Percentiles rank a stretch among this genome's conserved stretches.
phyloP scores from a whole-genome alignment of 2,888 invertebrate genomes.

The Branchipolynoe longqiensis region DNA sequence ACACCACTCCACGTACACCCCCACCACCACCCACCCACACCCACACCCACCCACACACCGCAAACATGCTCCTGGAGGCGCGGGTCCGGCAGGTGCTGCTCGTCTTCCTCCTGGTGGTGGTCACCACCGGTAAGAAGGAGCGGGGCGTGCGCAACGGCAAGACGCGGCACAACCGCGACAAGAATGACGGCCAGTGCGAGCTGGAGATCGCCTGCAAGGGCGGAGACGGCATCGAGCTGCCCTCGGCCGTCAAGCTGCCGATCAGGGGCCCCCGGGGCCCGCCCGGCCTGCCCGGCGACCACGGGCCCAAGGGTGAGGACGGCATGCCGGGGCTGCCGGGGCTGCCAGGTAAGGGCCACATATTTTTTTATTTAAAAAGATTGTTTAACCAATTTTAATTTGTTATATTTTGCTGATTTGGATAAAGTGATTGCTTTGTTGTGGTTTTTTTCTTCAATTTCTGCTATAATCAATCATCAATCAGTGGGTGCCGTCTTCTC shows the following conservation, averaged over 20 bases:
- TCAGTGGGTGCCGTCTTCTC: no score
- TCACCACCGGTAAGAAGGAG: slow-evolving; percentile 43
- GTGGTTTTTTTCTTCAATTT: background rate
- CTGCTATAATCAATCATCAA: no score
- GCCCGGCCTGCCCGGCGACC: slow-evolving; percentile 73
- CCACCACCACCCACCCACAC: no score
- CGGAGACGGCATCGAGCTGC: slow-evolving; percentile 24
- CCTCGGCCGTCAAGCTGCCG: slow-evolving; percentile 73
- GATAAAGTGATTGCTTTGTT: no score
- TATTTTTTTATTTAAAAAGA: no score
- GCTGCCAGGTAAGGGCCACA: slow-evolving; percentile 67
- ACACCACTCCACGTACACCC: no score
- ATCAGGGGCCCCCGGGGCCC: slow-evolving; percentile 78
- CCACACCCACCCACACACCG: no score
- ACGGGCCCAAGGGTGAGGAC: slow-evolving; percentile 73
- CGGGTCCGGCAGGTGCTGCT: slow-evolving; percentile 10
- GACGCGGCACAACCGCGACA: slow-evolving; percentile 45
- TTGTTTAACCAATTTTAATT: background rate
- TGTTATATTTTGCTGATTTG: no score
- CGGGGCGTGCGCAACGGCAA: slow-evolving; percentile 36
- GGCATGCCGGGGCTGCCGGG: slow-evolving; percentile 75
- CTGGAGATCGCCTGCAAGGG: slow-evolving; percentile 63
- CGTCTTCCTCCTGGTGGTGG: slow-evolving; percentile 19
- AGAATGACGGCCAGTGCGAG: slow-evolving; percentile 62
- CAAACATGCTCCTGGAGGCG: slow-evolving; percentile 17